Evolutionary conservation across 2,113 vertebrate genomes (phyloP).

Genomic region (Odontophorus gujanensis): DNA sequence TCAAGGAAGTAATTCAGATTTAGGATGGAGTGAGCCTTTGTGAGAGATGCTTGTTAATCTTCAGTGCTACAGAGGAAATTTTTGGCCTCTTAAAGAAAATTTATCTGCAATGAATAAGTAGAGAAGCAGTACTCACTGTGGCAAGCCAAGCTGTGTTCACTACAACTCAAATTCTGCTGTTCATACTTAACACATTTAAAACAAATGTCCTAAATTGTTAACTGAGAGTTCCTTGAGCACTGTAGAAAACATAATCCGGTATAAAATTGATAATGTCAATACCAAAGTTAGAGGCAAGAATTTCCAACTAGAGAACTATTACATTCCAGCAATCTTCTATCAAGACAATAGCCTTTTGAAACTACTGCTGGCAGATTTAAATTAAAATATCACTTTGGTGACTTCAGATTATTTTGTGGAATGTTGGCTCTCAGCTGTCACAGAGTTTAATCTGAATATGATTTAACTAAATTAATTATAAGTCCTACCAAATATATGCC

Average conservation of each 20-base stretch:
- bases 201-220: neutral
- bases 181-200: neutral
- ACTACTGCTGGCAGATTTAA: neutral
- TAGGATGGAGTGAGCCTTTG: neutral
- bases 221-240: neutral
- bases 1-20: neutral
- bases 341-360: neutral
- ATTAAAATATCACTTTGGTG: constrained; percentile 32
- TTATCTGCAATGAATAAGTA: neutral
- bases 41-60: neutral
- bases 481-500: constrained; percentile 20
- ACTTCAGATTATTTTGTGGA: constrained; percentile 39
- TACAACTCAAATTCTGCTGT: neutral
- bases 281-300: neutral
- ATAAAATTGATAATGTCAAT: neutral
- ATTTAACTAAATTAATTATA: constrained; percentile 52
- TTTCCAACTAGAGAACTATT: neutral
- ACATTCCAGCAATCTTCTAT: neutral
- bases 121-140: neutral
- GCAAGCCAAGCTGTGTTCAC: neutral
- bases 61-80: neutral
- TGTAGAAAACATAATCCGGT: neutral
- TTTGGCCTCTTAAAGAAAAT: constrained; percentile 7
- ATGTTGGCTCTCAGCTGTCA: neutral
- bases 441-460: constrained; percentile 30